Conservation (phyloP, 2,888 invertebrate genomes). For the Cremastinae sp. region DNA sequence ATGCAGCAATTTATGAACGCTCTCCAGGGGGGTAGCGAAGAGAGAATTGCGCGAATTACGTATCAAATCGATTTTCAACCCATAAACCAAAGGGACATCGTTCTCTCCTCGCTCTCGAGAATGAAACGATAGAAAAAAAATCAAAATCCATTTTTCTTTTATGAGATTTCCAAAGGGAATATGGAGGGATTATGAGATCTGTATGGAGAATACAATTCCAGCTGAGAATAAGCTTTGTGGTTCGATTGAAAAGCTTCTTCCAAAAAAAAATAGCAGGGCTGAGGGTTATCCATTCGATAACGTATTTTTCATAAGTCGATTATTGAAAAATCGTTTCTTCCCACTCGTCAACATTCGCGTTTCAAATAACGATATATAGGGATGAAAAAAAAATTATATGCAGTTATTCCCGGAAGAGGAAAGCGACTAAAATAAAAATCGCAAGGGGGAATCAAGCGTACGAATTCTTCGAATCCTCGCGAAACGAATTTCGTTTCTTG, state of each 20-base stretch:
- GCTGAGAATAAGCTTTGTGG: background rate
- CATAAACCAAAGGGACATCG: too few species aligned
- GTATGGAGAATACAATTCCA: too few species aligned
- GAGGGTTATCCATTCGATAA: background rate
- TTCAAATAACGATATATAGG: background rate
- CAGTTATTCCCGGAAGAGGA: background rate
- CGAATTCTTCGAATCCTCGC: conserved; percentile 28
- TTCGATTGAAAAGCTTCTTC: background rate
- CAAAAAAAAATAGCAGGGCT: too few species aligned
- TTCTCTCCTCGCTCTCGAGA: too few species aligned
- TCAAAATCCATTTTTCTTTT: too few species aligned
- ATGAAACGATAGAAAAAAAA: too few species aligned
- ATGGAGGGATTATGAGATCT: too few species aligned
- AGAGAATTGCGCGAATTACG: background rate
- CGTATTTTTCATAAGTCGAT: conserved; percentile 3
- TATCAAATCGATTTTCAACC: too few species aligned
- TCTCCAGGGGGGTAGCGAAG: too few species aligned
- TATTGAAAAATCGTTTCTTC: background rate
- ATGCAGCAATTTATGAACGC: background rate
- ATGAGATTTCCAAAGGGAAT: too few species aligned
- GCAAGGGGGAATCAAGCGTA: background rate
- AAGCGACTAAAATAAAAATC: conserved; percentile 25
- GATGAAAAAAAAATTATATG: conserved; percentile 12
- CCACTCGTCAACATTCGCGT: background rate
- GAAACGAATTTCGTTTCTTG: conserved; percentile 38